Percentiles rank a stretch among this genome's conserved stretches.
phyloP scores from a whole-genome alignment of 2,113 vertebrate species.

The Polypterus senegalus region DNA sequence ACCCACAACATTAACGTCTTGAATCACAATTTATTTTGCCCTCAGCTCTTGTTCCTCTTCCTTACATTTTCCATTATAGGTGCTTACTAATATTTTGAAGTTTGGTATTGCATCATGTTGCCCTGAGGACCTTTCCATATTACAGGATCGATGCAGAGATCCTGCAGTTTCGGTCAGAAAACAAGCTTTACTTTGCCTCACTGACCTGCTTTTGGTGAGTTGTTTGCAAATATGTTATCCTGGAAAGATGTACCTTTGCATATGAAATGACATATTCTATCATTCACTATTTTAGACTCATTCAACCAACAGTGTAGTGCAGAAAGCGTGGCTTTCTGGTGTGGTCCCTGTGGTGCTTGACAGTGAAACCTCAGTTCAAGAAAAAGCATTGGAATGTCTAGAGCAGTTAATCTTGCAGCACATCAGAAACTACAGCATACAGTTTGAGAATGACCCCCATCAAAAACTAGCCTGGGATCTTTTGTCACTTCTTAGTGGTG shows the following conservation, averaged over 20 bases:
- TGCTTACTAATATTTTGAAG: slow-evolving; percentile 67
- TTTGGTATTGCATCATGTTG: slow-evolving; percentile 41
- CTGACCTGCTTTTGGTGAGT: slow-evolving; percentile 75
- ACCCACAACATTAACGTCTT: no score
- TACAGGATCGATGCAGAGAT: slow-evolving; percentile 80
- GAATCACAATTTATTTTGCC: no score
- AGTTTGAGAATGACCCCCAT: slow-evolving; percentile 23
- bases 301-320: slow-evolving; percentile 40
- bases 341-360: slow-evolving; percentile 70
- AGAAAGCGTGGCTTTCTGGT: slow-evolving; percentile 72
- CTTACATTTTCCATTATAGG: slow-evolving; percentile 37
- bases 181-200: slow-evolving; percentile 73
- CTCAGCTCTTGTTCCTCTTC: no score
- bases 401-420: slow-evolving; percentile 64
- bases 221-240: not conserved
- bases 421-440: slow-evolving; percentile 44
- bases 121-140: slow-evolving; percentile 47
- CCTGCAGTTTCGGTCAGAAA: slow-evolving; percentile 77
- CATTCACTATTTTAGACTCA: slow-evolving; percentile 44
- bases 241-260: no score
- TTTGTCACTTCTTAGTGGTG: slow-evolving; percentile 57
- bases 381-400: slow-evolving; percentile 77
- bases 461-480: slow-evolving; percentile 75
- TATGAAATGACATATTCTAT: no score
- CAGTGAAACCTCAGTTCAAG: slow-evolving; percentile 67